Percentiles rank a stretch among this genome's conserved stretches.
phyloP scores from a whole-genome alignment of 2,888 invertebrate genomes.

The Atethmia centrago region DNA sequence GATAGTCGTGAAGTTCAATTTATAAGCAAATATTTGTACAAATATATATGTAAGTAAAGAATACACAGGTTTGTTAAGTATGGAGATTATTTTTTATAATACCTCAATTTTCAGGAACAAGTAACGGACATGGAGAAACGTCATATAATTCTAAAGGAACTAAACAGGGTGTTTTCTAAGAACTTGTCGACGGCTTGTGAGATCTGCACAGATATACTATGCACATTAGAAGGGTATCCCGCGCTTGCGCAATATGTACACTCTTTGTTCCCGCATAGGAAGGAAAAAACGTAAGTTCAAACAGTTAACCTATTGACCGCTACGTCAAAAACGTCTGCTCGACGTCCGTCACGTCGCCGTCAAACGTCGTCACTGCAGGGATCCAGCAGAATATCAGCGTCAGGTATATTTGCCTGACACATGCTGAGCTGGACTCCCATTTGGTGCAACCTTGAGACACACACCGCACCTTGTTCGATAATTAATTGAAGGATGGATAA shows the following conservation, averaged over 20 bases:
- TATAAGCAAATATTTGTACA: neutral
- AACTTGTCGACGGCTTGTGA: slow-evolving; percentile 72
- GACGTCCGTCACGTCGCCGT: too few species aligned
- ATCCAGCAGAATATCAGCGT: too few species aligned
- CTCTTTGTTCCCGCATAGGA: slow-evolving; percentile 80
- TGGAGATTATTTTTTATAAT: neutral
- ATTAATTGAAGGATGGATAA: too few species aligned
- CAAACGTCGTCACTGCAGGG: too few species aligned
- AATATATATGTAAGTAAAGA: neutral
- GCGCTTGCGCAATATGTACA: slow-evolving; percentile 78
- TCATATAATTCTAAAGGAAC: slow-evolving; percentile 63
- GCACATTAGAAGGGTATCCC: slow-evolving; percentile 67
- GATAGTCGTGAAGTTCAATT: neutral
- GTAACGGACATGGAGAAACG: slow-evolving; percentile 66
- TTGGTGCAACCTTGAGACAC: too few species aligned
- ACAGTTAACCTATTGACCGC: too few species aligned
- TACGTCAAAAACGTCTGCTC: too few species aligned
- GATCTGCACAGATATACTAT: slow-evolving; percentile 75
- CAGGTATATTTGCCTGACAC: too few species aligned
- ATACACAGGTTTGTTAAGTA: neutral
- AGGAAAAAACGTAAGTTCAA: slow-evolving; percentile 52
- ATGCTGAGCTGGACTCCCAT: too few species aligned
- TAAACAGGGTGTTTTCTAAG: slow-evolving; percentile 66
- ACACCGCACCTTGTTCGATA: too few species aligned
- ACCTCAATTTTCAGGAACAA: slow-evolving; percentile 71